Conservation (phyloP, 2,113 vertebrate species). For the Ploceus nigricollis region DNA sequence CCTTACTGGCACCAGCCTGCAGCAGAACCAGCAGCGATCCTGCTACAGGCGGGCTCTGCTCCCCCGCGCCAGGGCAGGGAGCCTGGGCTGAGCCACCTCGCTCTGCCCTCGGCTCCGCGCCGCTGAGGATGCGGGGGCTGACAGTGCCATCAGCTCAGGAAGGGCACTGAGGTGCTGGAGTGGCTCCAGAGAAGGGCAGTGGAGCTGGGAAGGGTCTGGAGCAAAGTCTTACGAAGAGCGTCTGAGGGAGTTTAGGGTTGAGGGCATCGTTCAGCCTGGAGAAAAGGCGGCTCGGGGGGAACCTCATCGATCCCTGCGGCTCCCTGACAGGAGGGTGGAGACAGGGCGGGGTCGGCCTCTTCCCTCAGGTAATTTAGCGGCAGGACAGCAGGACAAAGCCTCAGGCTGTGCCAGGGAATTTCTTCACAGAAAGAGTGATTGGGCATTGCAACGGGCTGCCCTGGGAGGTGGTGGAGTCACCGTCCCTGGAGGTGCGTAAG, state of each 20-base stretch:
- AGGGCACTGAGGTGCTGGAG: not conserved
- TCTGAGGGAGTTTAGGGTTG: not conserved
- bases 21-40: accelerated
- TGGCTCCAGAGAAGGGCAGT: not conserved
- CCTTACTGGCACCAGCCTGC: accelerated
- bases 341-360: not conserved
- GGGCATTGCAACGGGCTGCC: not conserved
- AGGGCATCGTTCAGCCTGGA: not conserved
- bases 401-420: not conserved
- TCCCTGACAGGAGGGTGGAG: not conserved
- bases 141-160: not conserved
- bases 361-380: not conserved
- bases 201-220: not conserved
- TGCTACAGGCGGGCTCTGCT: not conserved
- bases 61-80: accelerated
- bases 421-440: too few relatives aligned
- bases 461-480: not conserved
- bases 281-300: not conserved
- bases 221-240: too few relatives aligned
- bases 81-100: accelerated
- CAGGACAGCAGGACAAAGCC: too few relatives aligned
- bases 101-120: accelerated
- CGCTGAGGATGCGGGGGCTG: accelerated
- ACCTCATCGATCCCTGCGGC: too few relatives aligned
- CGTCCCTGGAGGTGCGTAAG: not conserved